These are phyloP conservation scores for Tamias sibiricus DNA, from an alignment of 2,113 vertebrate genomes.

Conservation along the genomic window DNA sequence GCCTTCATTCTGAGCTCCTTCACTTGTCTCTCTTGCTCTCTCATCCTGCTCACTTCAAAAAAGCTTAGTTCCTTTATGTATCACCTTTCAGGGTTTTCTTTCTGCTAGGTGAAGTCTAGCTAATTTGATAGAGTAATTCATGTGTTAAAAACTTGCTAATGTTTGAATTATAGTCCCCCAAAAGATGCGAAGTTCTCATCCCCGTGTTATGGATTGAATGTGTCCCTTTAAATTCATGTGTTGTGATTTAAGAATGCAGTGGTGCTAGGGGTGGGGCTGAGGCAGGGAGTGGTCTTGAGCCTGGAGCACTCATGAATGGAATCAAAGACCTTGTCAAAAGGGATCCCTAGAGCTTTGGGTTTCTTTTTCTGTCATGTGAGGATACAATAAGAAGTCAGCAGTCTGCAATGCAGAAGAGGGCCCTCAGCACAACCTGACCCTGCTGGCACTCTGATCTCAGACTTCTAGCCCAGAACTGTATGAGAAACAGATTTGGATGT, in stretches of 20 bases:
- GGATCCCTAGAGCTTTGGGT: too few species aligned
- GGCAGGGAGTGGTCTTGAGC: not conserved
- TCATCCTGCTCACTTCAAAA: not conserved
- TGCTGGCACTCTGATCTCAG: not conserved
- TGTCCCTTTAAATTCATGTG: not conserved
- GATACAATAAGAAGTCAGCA: not conserved
- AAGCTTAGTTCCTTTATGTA: not conserved
- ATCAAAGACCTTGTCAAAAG: not conserved
- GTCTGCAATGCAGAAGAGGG: too few species aligned
- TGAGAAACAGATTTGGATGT: not conserved
- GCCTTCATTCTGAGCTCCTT: not conserved
- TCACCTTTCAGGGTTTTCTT: not conserved
- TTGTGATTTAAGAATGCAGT: not conserved
- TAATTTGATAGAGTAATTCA: not conserved
- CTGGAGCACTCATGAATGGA: not conserved
- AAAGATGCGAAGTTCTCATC: not conserved
- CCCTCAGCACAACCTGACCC: not conserved
- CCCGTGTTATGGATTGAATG: not conserved
- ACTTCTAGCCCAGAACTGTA: accelerated
- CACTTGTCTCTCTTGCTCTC: not conserved
- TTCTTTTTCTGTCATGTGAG: not conserved
- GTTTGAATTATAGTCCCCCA: not conserved
- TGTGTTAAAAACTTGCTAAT: not conserved
- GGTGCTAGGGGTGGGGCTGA: not conserved
- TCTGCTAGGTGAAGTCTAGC: not conserved